Conservation (phyloP, 2,888 invertebrate species). For the Leptinotarsa tumamoca region DNA sequence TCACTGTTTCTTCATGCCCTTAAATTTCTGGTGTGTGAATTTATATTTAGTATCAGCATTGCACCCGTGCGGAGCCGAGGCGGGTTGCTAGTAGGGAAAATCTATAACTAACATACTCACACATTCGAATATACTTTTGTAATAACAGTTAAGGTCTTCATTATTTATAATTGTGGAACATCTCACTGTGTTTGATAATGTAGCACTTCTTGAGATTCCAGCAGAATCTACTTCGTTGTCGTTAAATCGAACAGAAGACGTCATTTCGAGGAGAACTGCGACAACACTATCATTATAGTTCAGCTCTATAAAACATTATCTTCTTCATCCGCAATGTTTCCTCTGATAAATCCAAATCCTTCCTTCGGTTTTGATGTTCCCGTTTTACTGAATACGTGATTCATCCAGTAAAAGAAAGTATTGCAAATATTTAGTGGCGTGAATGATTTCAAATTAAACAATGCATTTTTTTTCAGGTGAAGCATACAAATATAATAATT, state of each 20-base stretch:
- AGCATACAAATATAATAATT: too few species aligned
- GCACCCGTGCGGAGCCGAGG: too few species aligned
- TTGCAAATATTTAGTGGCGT: not conserved
- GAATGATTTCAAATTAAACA: not conserved
- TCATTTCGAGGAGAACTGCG: not conserved
- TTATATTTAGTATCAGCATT: too few species aligned
- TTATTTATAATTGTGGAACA: slow-evolving; percentile 29
- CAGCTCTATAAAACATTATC: not conserved
- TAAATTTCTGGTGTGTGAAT: too few species aligned
- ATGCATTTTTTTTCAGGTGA: too few species aligned
- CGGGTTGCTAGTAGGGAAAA: too few species aligned
- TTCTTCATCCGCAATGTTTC: not conserved
- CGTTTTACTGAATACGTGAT: not conserved
- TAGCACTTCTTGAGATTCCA: not conserved
- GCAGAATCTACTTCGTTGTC: not conserved
- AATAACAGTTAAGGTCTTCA: slow-evolving; percentile 22
- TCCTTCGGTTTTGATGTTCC: slow-evolving; percentile 6
- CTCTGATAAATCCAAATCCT: slow-evolving; percentile 4
- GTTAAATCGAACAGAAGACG: not conserved
- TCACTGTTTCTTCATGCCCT: too few species aligned
- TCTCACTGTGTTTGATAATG: slow-evolving; percentile 1
- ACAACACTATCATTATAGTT: not conserved
- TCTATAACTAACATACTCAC: slow-evolving; percentile 22
- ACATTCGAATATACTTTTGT: slow-evolving; percentile 29
- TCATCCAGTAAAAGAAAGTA: not conserved